These are phyloP conservation scores for Deilephila porcellus DNA, from an alignment of 2,888 invertebrate species.

Conservation along the genomic window DNA sequence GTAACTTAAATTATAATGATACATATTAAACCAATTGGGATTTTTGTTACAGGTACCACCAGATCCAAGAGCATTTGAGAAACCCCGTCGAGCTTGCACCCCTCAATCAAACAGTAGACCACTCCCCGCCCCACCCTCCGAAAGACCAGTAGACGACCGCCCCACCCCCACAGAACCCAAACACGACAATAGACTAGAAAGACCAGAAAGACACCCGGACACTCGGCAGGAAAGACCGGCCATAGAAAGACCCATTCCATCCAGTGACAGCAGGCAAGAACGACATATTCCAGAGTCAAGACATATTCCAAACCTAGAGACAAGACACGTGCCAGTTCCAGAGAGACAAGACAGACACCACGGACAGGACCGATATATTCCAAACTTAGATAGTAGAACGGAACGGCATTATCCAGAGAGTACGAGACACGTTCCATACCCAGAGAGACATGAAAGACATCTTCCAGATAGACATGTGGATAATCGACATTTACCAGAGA, in stretches of 20 bases:
- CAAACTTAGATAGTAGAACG: conserved; percentile 9
- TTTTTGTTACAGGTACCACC: conserved; percentile 69
- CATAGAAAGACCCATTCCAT: conserved; percentile 37
- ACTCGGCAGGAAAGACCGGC: conserved; percentile 32
- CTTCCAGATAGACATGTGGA: conserved; percentile 33
- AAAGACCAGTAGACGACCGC: conserved; percentile 49
- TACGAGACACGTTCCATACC: conserved; percentile 1
- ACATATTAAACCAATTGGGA: neutral
- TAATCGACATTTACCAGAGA: conserved; percentile 29
- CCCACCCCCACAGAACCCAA: conserved; percentile 48
- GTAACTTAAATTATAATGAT: too few species aligned
- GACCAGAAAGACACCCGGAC: conserved; percentile 36
- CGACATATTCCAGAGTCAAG: conserved; percentile 41
- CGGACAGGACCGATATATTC: conserved; percentile 29
- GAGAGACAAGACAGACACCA: conserved; percentile 34
- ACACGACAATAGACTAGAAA: conserved; percentile 39
- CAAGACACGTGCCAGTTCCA: conserved; percentile 31
- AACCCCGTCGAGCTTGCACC: conserved; percentile 76
- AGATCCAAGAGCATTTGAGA: conserved; percentile 78
- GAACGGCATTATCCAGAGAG: conserved; percentile 11
- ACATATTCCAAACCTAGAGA: conserved; percentile 5
- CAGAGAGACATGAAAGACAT: conserved; percentile 37
- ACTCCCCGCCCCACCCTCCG: conserved; percentile 74
- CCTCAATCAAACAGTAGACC: conserved; percentile 78
- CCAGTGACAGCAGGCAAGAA: conserved; percentile 37